Evolutionary conservation across 2,113 vertebrate species (phyloP), one percentile per base, ranked within the genome.

Genomic region (Camelus bactrianus): DNA sequence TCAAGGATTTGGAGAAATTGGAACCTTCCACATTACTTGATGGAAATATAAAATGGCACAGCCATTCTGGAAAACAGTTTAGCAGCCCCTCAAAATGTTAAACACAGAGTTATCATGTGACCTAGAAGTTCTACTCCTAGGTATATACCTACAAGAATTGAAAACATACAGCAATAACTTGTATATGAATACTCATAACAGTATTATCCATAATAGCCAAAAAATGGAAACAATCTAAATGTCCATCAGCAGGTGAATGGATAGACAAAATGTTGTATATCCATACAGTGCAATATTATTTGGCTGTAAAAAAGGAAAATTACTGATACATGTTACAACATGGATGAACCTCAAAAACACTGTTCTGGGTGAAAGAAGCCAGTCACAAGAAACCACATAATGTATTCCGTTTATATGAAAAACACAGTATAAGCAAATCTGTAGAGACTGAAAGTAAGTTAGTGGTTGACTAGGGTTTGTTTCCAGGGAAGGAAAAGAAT

Each of bases 151-250:
- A 91, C 56, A 12, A 93, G 56, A 89, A 94, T 1, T 75, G 65
- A 81, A 92, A 88, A 38, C 11, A 52, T 28, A 32, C 52, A 86
- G 80, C 56, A 88, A 91, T 81, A 76, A 62, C 17, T 80, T 86
- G 6, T 62, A 62, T 1, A 4, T 64, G 32, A 73, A 60, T 84
- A 1, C 35, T 62, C 60, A 58, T 35, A 62, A 52, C 28, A 56
- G 22, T 73, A 30, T 91, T 79, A 89, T 83, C 67, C 69, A 69
- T 62, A 76, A 93, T 93, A 48, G 10, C 52, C 46, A 26, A 91
- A 70, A 76, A 58, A 8, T 82, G n/a, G 30, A 62, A 92, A 70
- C 12, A 85, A 46, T 8, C 16, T 48, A 82, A 80, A 30, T 20
- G 0, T 64, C 32, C 35, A 85, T 52, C 20, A 92, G 8, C 19